Conservation (phyloP, 1,140 invertebrate genomes). For the Lasaia peninsularis region DNA sequence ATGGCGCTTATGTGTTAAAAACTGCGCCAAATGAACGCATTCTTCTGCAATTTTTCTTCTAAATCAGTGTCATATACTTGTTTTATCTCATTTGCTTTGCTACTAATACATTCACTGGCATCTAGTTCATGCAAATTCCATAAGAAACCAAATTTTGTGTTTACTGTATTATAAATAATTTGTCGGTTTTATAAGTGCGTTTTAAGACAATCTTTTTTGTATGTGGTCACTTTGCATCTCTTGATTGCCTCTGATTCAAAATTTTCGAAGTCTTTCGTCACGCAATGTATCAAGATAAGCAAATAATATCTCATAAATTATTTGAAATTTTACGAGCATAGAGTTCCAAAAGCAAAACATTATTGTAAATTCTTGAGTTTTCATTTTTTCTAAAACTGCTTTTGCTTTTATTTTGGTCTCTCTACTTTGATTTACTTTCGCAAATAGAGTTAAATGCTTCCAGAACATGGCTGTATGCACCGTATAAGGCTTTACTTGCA, state of each 20-base stretch:
- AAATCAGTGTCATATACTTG: slow-evolving; percentile 10
- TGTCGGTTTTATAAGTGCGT: slow-evolving; percentile 14
- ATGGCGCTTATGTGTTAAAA: too few relatives aligned
- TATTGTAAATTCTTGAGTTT: background rate
- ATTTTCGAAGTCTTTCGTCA: slow-evolving; percentile 15
- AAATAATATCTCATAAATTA: slow-evolving; percentile 16
- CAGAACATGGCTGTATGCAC: slow-evolving; percentile 15
- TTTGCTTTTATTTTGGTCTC: too few relatives aligned
- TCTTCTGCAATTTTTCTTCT: slow-evolving; percentile 4
- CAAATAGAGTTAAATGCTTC: slow-evolving; percentile 11
- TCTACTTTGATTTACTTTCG: background rate
- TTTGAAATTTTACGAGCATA: slow-evolving; percentile 5
- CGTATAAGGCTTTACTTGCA: slow-evolving; percentile 17
- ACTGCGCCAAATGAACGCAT: too few relatives aligned
- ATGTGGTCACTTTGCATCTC: slow-evolving; percentile 20
- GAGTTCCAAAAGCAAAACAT: background rate
- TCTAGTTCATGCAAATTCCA: slow-evolving; percentile 5
- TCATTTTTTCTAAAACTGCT: too few relatives aligned
- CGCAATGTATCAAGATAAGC: slow-evolving; percentile 19
- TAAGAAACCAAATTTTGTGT: slow-evolving; percentile 14
- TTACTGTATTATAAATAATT: slow-evolving; percentile 21
- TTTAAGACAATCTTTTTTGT: slow-evolving; percentile 23
- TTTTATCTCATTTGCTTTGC: slow-evolving; percentile 13
- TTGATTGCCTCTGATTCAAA: slow-evolving; percentile 19
- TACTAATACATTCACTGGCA: slow-evolving; percentile 11